These are phyloP conservation scores for Myotis myotis DNA, from an alignment of 2,797 vertebrate genomes.

Conservation along the genomic window DNA sequence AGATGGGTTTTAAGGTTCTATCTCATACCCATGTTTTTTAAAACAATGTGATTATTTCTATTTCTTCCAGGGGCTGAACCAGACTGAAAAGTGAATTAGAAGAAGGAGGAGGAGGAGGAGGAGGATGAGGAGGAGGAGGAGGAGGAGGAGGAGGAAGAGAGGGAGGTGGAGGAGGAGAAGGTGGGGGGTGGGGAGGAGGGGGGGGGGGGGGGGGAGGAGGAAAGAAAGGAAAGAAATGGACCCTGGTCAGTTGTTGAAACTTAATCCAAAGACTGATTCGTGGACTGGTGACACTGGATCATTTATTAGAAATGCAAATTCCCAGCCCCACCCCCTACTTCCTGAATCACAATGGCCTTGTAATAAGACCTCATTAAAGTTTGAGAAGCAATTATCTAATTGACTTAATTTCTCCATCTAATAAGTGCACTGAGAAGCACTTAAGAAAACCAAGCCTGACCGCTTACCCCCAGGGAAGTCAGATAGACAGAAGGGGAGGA, in stretches of 20 bases:
- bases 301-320: background rate
- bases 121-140: too few species aligned
- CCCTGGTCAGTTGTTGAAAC: background rate
- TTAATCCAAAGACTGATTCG: background rate
- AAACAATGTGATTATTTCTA: background rate
- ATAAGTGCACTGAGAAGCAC: background rate
- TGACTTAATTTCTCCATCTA: background rate
- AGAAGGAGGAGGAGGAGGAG: background rate
- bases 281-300: background rate
- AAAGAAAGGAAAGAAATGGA: background rate
- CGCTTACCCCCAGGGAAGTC: background rate
- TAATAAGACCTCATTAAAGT: constrained; percentile 35
- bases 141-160: too few species aligned
- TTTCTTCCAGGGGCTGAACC: background rate
- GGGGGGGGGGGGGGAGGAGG: too few species aligned
- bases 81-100: background rate
- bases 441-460: background rate
- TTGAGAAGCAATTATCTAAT: constrained; percentile 12
- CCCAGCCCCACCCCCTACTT: background rate
- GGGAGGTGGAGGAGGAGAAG: too few species aligned
- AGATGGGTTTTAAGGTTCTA: background rate
- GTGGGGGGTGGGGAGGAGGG: background rate
- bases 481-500: background rate
- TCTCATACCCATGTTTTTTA: background rate
- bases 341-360: constrained; percentile 22